Evolutionary conservation across 2,113 vertebrate species (phyloP).

Genomic region (Cavia porcellus): DNA sequence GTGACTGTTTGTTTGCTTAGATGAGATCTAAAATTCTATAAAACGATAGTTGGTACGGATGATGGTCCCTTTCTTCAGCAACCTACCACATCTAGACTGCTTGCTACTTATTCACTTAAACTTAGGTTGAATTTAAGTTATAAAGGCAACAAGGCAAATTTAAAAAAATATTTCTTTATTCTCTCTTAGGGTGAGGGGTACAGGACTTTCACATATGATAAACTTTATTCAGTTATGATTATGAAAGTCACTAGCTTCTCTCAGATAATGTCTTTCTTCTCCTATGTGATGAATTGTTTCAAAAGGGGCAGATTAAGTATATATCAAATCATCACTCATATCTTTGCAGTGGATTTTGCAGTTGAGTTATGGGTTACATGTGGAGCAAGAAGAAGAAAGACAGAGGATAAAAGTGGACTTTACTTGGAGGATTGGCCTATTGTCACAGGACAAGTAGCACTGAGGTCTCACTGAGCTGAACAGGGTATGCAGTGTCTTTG

Average conservation of each 20-base stretch:
- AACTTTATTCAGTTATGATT: not conserved
- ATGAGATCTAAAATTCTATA: conserved; percentile 13
- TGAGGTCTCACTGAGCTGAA: not conserved
- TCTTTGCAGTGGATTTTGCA: conserved; percentile 12
- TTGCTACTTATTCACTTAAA: not conserved
- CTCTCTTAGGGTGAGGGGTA: not conserved
- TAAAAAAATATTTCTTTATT: not conserved
- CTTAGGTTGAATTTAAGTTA: not conserved
- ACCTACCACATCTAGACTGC: not conserved
- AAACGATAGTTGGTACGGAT: not conserved
- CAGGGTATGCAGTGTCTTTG: not conserved
- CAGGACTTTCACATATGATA: not conserved
- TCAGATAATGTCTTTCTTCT: conserved; percentile 13
- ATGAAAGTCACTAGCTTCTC: not conserved
- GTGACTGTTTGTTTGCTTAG: not conserved
- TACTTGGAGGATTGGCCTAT: not conserved
- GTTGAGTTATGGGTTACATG: not conserved
- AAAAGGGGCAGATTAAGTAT: not conserved
- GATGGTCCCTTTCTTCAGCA: not conserved
- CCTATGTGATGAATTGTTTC: conserved; percentile 9
- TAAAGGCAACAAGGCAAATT: conserved; percentile 1
- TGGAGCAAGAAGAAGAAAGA: not conserved
- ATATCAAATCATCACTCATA: not conserved
- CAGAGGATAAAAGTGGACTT: not conserved
- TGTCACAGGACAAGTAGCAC: not conserved